Conservation (phyloP, 2,797 vertebrate species). For the Salmo trutta region DNA sequence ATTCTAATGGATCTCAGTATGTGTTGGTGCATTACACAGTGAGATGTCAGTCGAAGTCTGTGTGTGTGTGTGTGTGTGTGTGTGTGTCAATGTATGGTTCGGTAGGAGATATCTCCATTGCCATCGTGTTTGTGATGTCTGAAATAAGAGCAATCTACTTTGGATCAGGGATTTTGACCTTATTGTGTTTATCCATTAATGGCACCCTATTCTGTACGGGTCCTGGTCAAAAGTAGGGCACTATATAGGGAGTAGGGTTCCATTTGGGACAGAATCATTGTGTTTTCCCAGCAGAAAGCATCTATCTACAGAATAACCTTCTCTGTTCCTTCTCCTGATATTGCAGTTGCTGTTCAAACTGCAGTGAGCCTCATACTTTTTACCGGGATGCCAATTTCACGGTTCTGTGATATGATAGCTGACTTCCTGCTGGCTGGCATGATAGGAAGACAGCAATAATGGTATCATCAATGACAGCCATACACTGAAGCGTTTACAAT, state of each 20-base stretch:
- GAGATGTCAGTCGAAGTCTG: slow-evolving; percentile 11
- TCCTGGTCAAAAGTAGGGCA: no score
- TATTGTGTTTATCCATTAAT: slow-evolving; percentile 1
- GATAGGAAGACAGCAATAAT: not conserved
- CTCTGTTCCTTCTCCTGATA: not conserved
- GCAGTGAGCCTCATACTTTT: not conserved
- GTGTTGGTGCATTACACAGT: not conserved
- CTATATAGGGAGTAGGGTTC: not conserved
- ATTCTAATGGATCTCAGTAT: slow-evolving; percentile 33
- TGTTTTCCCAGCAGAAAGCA: slow-evolving; percentile 20
- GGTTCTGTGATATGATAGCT: slow-evolving; percentile 3
- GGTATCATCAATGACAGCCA: not conserved
- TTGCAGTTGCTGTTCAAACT: slow-evolving; percentile 21
- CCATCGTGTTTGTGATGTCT: slow-evolving; percentile 32
- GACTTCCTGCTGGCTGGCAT: not conserved
- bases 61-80: not conserved
- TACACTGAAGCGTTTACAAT: not conserved
- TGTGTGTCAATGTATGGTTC: not conserved
- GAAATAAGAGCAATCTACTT: slow-evolving; percentile 50
- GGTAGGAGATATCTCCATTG: not conserved
- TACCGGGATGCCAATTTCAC: no score
- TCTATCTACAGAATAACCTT: not conserved
- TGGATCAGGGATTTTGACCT: slow-evolving; percentile 48
- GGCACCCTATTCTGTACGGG: not conserved
- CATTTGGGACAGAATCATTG: not conserved